phyloP scores from a whole-genome alignment of 1,140 invertebrate species.

The Ephestia elutella region DNA sequence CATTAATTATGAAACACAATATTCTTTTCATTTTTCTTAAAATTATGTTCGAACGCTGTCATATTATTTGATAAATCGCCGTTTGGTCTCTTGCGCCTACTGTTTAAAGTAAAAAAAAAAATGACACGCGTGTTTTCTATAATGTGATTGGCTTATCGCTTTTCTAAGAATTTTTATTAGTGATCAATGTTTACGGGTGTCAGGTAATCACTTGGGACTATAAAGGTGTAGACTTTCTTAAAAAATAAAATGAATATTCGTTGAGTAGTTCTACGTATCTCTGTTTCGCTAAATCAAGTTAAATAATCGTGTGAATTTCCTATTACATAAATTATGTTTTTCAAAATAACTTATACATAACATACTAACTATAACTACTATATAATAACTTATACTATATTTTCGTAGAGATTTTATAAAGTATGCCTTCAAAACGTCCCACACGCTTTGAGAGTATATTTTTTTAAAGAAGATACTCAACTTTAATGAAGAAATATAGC shows the following conservation, averaged over 20 bases:
- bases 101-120: constrained; percentile 43
- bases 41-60: constrained; percentile 67
- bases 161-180: constrained; percentile 24
- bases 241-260: too few species aligned
- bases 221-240: not conserved
- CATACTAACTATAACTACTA: too few species aligned
- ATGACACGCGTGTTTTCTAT: constrained; percentile 19
- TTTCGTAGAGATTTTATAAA: too few species aligned
- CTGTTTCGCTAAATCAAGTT: too few species aligned
- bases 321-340: too few species aligned
- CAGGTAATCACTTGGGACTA: not conserved
- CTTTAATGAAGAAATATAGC: constrained; percentile 73
- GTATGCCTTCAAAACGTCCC: too few species aligned
- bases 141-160: constrained; percentile 2
- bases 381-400: too few species aligned
- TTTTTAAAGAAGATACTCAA: too few species aligned
- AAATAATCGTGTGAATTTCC: too few species aligned
- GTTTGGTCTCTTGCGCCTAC: constrained; percentile 31
- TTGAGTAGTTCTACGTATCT: too few species aligned
- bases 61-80: constrained; percentile 67
- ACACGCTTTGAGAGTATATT: too few species aligned
- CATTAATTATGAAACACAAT: constrained; percentile 74
- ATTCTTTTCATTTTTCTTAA: constrained; percentile 66
- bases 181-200: constrained; percentile 18
- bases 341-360: too few species aligned